These are phyloP conservation scores for Meandrina meandrites DNA, from an alignment of 92 coral and sea anemone species.

Conservation along the genomic window DNA sequence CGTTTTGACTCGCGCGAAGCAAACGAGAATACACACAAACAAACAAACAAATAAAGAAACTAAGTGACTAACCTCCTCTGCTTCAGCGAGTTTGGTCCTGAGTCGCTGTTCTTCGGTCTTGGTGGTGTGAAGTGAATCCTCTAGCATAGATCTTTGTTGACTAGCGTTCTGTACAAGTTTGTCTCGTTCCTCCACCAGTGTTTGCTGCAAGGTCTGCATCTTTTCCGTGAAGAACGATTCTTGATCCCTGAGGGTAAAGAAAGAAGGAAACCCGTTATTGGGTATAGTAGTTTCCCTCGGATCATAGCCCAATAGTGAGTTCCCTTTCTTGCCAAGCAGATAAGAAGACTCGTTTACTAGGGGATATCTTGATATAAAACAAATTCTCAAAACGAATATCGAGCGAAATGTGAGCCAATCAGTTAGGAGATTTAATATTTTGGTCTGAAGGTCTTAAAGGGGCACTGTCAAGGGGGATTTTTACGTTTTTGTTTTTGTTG, in stretches of 20 bases:
- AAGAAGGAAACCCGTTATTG: neutral
- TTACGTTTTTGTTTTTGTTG: too few species aligned
- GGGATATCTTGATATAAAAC: neutral
- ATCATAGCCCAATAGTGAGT: neutral
- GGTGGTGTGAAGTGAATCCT: constrained; percentile 78
- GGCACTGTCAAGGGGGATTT: too few species aligned
- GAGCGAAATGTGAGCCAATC: neutral
- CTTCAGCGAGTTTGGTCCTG: constrained; percentile 82
- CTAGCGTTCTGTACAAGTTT: constrained; percentile 72
- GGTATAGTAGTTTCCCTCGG: neutral
- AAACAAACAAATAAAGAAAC: neutral
- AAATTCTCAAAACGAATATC: neutral
- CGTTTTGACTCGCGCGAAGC: neutral
- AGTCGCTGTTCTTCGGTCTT: constrained; percentile 87
- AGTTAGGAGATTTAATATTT: neutral
- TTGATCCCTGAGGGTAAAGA: constrained; percentile 55
- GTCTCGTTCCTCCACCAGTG: constrained; percentile 80
- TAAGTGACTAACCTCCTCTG: constrained; percentile 97
- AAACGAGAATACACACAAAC: neutral
- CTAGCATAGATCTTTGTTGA: constrained; percentile 82
- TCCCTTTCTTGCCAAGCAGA: neutral
- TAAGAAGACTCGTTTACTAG: neutral
- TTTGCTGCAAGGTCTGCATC: constrained; percentile 78
- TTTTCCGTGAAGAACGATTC: constrained; percentile 76
- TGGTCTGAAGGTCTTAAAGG: too few species aligned